A percentile compares a stretch with the other conserved stretches of the same genome.
Evolutionary conservation across 2,797 vertebrate genomes (phyloP).

Genomic region (Taenioides sp.): DNA sequence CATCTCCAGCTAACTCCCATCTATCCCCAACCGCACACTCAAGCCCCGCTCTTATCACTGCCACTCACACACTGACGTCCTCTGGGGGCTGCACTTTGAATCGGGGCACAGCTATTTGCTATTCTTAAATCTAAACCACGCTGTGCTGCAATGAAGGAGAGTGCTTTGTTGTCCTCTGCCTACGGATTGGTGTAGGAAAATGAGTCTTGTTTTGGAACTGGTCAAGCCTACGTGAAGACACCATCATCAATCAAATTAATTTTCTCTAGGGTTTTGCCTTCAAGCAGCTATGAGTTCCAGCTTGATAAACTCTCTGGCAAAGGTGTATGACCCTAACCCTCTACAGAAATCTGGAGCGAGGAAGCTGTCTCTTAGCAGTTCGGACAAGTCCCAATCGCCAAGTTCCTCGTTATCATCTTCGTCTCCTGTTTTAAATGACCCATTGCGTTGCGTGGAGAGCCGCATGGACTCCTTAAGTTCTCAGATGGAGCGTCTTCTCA

Average conservation of each 20-base stretch:
- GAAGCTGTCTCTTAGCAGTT: slow-evolving; percentile 60
- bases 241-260: slow-evolving; percentile 6
- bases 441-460: slow-evolving; percentile 66
- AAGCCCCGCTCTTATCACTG: slow-evolving; percentile 66
- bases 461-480: slow-evolving; percentile 78
- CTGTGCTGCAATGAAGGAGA: slow-evolving; percentile 27
- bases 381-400: slow-evolving; percentile 54
- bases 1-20: slow-evolving; percentile 39
- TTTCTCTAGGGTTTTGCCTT: slow-evolving; percentile 1
- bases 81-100: slow-evolving; percentile 58
- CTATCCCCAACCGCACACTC: slow-evolving; percentile 57
- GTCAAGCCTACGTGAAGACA: slow-evolving; percentile 19
- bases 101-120: slow-evolving; percentile 56
- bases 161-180: slow-evolving; percentile 21
- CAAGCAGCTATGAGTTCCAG: slow-evolving; percentile 69
- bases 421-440: slow-evolving; percentile 29
- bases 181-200: slow-evolving; percentile 14
- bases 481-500: slow-evolving; percentile 82
- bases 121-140: slow-evolving; percentile 58
- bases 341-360: slow-evolving; percentile 72
- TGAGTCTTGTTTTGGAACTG: slow-evolving; percentile 21
- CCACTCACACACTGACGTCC: slow-evolving; percentile 61
- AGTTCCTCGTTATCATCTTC: slow-evolving; percentile 12
- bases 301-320: slow-evolving; percentile 84
- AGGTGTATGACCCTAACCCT: slow-evolving; percentile 80